Evolutionary conservation across 1,140 invertebrate genomes (phyloP), one percentile per base, ranked within the genome.

Genomic region (Aphidius gifuensis): DNA sequence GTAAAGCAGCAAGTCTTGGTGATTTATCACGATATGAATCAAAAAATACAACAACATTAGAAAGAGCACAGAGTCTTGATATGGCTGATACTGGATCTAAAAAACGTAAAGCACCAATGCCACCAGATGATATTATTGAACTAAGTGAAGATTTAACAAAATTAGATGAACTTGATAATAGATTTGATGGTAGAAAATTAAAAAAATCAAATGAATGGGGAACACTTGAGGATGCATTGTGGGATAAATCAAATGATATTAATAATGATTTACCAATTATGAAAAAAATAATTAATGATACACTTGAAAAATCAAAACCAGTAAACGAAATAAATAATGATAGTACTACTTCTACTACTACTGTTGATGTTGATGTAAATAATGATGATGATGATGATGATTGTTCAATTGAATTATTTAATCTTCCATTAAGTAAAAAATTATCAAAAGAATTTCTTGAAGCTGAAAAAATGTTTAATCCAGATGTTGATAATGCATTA

Each of bases 41-140:
- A 5, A 87, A 85, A 68, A 81, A 82, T 3, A 74, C 72, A n/a
- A 80, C 83, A 43, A 89, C 86, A 32, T 75, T 93, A 23, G 91
- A 93, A 78, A 83, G 92, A 64, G 90, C 92, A 0, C 89, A 92
- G 69, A 93, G 91, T 66, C 75, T 93, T 9, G 92, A 93, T 64
- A 87, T 93, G 72, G 87, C 87, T 11, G 88, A 90, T 47, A 83
- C 86, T 71, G 79, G 83, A 66, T 88, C 85, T 38, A 90, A 89
- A 67, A 87, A 88, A 66, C 82, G 88, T 46, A 89, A 89, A 76
- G 85, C 86, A 0, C 85, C 83, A 63, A 76, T 79, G 56, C 77
- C 75, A 1, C 80, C 81, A 21, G 82, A 82, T 21, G 81, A 83
- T 40, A 78, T 83, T 5, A 86, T 87, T 68, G 88, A 90, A 32